Percentiles rank a stretch among this genome's conserved stretches.
Conservation (phyloP, 2,888 invertebrate genomes). For the Philaethria dido region DNA sequence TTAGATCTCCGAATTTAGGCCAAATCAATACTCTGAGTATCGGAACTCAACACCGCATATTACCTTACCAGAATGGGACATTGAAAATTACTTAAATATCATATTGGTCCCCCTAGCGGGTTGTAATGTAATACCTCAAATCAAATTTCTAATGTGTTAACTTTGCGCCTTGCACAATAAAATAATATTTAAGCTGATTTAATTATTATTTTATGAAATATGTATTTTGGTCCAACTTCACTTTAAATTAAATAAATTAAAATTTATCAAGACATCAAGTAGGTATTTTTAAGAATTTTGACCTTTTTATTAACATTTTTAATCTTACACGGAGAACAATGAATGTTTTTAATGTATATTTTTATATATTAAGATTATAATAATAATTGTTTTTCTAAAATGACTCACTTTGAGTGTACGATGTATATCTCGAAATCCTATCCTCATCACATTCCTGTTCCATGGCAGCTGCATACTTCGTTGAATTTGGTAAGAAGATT, state of each 20-base stretch:
- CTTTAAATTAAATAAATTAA: background rate
- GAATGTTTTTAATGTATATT: constrained; percentile 3
- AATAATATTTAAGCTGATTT: too few species aligned
- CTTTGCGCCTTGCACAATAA: too few species aligned
- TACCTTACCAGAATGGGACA: too few species aligned
- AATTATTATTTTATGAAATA: too few species aligned
- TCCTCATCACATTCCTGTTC: constrained; percentile 88
- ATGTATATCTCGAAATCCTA: constrained; percentile 93
- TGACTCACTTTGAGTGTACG: constrained; percentile 89
- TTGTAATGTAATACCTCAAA: too few species aligned
- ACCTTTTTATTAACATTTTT: background rate
- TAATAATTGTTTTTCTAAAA: background rate
- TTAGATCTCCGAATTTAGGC: too few species aligned
- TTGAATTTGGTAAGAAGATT: constrained; percentile 88
- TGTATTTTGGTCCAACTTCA: too few species aligned
- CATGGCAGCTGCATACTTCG: constrained; percentile 88
- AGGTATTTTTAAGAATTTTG: constrained; percentile 6
- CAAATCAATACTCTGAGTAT: too few species aligned
- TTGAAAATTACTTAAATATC: too few species aligned
- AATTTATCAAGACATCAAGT: background rate
- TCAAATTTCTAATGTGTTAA: too few species aligned
- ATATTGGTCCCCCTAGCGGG: too few species aligned
- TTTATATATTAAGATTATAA: background rate
- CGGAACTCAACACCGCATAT: too few species aligned
- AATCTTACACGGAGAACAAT: background rate